Percentiles rank a stretch among this genome's conserved stretches.
Conservation (phyloP, 1,140 invertebrate species). For the Hyphantria cunea region DNA sequence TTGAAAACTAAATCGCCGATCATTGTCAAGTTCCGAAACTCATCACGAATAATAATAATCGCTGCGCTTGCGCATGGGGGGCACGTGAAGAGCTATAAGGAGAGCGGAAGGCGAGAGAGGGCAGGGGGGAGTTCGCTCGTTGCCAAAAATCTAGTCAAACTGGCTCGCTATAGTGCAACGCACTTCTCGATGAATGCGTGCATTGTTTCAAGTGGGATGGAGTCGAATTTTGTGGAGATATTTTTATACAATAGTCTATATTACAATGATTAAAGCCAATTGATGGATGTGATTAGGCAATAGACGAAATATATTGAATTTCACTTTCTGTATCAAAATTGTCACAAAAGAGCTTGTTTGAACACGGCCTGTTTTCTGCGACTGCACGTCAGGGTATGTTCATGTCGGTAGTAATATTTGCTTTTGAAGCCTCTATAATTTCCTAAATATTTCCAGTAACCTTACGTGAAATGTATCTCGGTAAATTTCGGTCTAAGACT, state of each 20-base stretch:
- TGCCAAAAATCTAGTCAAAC: conserved; percentile 81
- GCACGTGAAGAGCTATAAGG: conserved; percentile 21
- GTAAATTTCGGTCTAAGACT: too few relatives aligned
- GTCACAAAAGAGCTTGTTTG: too few relatives aligned
- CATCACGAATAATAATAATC: conserved; percentile 66
- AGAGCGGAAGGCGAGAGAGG: conserved; percentile 30
- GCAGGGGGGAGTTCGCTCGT: conserved; percentile 38
- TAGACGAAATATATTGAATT: too few relatives aligned
- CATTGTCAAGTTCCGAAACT: conserved; percentile 35
- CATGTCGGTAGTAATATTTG: too few relatives aligned
- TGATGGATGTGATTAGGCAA: too few relatives aligned
- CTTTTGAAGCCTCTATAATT: too few relatives aligned
- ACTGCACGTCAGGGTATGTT: too few relatives aligned
- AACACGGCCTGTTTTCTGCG: too few relatives aligned
- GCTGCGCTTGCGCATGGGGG: conserved; percentile 35
- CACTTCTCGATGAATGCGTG: conserved; percentile 65
- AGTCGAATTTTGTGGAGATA: conserved; percentile 30
- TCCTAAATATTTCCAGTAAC: too few relatives aligned
- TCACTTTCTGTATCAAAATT: too few relatives aligned
- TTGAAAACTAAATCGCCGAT: neutral
- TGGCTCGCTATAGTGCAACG: conserved; percentile 74
- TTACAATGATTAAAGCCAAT: neutral
- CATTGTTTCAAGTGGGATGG: conserved; percentile 40
- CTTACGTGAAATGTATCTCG: too few relatives aligned
- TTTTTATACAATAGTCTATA: too few relatives aligned